Base-by-base conservation (phyloP, 2,113 vertebrate genomes). In the Apistogramma diplotaenia region DNA sequence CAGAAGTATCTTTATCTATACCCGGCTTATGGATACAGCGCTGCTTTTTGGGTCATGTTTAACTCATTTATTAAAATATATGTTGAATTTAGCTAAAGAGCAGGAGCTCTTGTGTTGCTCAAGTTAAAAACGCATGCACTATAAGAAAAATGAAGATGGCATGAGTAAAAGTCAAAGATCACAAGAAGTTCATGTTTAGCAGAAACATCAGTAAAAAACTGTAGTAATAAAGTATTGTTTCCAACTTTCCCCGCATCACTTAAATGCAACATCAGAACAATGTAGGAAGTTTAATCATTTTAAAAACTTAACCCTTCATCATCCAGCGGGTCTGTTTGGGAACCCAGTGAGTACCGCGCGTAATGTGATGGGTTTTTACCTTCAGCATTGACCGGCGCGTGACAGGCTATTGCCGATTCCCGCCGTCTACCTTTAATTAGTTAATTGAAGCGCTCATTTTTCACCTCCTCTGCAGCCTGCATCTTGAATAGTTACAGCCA, bases 241-340 rank as follows among this genome's bases (percentile, higher is more conserved):
- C 59, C 35, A 1, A 40, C 58, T 72, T 82, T 67, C 31, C 21
- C 5, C 13, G 9, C 11, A 31, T 58, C 27, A 40, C 56, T 9
- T 83, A 72, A 89, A 87, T 29, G 83, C 81, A 86, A 12, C 86
- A 75, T 11, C 12, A 49, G 62, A 55, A 89, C 86, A 87, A 87
- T 85, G 23, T 9, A 33, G 33, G 31, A 67, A 35, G 29, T 74
- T 8, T 77, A 54, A 78, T 79, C 21, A 80, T 91, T 51, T 43
- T 35, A 12, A 62, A 18, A 46, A 65, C 3, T 96, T 95, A 96
- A 96, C 94, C 89, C 95, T 81, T 95, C 60, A 80, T 56, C 67
- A 43, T 18, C 87, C 84, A 37, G 2, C 53, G 65, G 65, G 3
- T 73, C 8, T 35, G 29, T 1, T 19, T 16, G 16, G 57, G 11